Percentiles rank a stretch among this genome's conserved stretches.
Conservation (phyloP, 2,888 invertebrate species). For the Elysia crispata region DNA sequence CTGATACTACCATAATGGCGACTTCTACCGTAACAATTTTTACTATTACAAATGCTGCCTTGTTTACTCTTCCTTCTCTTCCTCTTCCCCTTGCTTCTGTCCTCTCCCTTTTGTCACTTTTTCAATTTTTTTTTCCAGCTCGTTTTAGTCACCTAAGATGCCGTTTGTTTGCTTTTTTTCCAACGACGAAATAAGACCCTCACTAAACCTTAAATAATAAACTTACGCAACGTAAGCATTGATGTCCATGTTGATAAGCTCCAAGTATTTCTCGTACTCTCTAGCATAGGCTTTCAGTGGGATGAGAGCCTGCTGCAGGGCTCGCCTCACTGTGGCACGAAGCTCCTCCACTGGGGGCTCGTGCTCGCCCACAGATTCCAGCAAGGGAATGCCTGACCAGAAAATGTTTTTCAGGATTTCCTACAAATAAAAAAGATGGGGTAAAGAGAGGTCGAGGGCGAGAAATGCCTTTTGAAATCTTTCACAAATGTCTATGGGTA, state of each 20-base stretch:
- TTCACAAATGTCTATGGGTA: too few relatives aligned
- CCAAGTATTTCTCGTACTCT: conserved; percentile 83
- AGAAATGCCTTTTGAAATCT: too few relatives aligned
- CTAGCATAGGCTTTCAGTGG: conserved; percentile 87
- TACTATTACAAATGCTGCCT: background rate
- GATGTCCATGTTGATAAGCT: conserved; percentile 83
- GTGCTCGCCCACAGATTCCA: conserved; percentile 85
- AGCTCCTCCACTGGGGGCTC: conserved; percentile 82
- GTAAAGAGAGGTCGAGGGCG: background rate
- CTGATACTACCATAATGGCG: background rate
- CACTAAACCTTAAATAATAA: too few relatives aligned
- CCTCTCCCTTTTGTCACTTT: background rate
- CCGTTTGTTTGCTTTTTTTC: too few relatives aligned
- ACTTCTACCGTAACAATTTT: background rate
- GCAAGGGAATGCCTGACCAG: conserved; percentile 85
- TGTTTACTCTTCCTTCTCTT: background rate
- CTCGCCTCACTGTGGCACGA: conserved; percentile 82
- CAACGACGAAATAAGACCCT: too few relatives aligned
- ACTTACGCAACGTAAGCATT: conserved; percentile 85
- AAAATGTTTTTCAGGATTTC: conserved; percentile 85
- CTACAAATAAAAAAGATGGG: conserved; percentile 68
- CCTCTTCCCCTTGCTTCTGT: background rate
- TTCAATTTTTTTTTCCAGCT: background rate
- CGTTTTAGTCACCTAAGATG: too few relatives aligned
- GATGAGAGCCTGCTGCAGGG: conserved; percentile 84